Base-by-base conservation (phyloP, 2,888 invertebrate genomes). In the Cetonia aurata region DNA sequence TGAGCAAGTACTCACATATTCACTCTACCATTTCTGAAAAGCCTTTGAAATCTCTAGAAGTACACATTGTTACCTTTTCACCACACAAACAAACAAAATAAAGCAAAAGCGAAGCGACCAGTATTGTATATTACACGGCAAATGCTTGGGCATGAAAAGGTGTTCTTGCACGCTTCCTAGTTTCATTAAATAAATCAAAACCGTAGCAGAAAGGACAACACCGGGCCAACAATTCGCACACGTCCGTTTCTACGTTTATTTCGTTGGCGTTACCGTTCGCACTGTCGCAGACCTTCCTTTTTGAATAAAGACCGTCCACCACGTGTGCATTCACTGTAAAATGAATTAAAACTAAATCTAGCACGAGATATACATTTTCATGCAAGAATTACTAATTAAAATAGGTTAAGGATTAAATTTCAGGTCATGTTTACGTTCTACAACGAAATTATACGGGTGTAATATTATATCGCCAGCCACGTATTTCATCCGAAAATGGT, bases 181-280 rank as follows among this genome's bases (percentile, higher is more conserved):
- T 67, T 67, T 67, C 67, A 44, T 67, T 67, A 67, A 67, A 67
- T 67, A 56, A 55, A 56, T 67, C 67, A 67, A 25, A 41, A 33
- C 48, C 19, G 13, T 15, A 13, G 50, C 31, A 48, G 48, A 50
- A 65, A 48, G 65, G 25, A n/a, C 12, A 41, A 41, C 17, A 15
- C 17, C 13, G 41, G 3, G 4, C 3, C 15, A 17, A 56, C 37
- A 37, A 41, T 56, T 56, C 55, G 55, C 37, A 56, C 19, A 33
- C 37, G 55, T 56, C 56, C 10, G 56, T 37, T 56, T 56, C 25
- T 56, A 41, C 8, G 37, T 37, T 37, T 41, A 41, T 56, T 9
- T 17, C 37, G 6, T 19, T 25, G n/a, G 33, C 33, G n/a, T n/a
- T 9, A 19, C 19, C 15, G 56, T 33, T 37, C 8, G 41, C n/a